These are phyloP conservation scores for Calameuta pallipes DNA, from an alignment of 2,888 invertebrate species.

Conservation along the genomic window DNA sequence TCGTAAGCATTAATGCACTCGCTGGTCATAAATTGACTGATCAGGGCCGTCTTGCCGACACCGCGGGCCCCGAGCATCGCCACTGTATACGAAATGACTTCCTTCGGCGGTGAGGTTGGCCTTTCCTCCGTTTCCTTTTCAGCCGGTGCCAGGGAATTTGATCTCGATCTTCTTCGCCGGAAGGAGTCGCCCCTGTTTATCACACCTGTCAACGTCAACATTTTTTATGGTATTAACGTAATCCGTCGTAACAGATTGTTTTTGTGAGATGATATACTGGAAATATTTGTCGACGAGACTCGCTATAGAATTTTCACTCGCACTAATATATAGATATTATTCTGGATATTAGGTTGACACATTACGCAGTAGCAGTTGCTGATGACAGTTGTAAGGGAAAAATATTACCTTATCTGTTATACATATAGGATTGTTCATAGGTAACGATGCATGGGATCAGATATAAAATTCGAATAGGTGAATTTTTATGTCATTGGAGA, in stretches of 20 bases:
- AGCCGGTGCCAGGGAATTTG: constrained; percentile 81
- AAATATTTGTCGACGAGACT: no score
- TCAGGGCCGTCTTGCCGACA: constrained; percentile 72
- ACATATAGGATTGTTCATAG: no score
- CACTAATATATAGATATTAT: no score
- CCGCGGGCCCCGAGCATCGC: constrained; percentile 69
- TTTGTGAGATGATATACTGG: no score
- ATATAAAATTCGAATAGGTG: constrained; percentile 33
- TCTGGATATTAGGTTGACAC: no score
- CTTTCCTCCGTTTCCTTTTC: constrained; percentile 42
- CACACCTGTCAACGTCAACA: constrained; percentile 74
- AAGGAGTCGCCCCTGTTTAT: constrained; percentile 96
- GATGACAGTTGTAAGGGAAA: no score
- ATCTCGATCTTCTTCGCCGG: constrained; percentile 83
- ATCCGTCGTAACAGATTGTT: background rate
- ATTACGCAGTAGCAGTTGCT: no score
- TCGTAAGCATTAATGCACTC: constrained; percentile 96
- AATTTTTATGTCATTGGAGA: background rate
- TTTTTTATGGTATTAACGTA: background rate
- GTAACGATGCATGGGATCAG: constrained; percentile 27
- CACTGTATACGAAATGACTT: constrained; percentile 72
- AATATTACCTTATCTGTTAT: no score
- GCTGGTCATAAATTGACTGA: constrained; percentile 86
- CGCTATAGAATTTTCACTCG: no score
- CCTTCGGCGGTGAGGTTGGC: constrained; percentile 58